Evolutionary conservation across 2,797 vertebrate genomes (phyloP), one percentile per base, ranked within the genome.

Genomic region (Crenuchus spilurus): DNA sequence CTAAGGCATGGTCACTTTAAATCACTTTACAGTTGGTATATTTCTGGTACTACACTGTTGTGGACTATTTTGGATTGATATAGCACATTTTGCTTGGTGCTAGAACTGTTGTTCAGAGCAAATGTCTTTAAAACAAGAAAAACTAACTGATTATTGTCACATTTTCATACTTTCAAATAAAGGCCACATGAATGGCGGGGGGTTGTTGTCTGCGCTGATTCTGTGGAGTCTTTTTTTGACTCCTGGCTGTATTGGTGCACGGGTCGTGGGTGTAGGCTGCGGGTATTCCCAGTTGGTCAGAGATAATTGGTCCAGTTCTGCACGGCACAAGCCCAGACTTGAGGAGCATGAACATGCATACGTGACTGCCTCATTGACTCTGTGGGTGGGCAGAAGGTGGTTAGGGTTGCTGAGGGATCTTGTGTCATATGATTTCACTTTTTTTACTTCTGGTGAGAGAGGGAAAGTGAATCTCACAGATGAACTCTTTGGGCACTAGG

Each of bases 241-340:
- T 66, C 65, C 30, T 37, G 52, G 69, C 66, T 64, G 41, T 37
- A 65, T 24, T 66, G 51, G 68, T 74, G 74, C 28, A 70, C 51
- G 71, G 71, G 71, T 77, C 57, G 11, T 70, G 64, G 58, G 58
- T 41, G 60, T 72, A 75, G 44, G 69, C 39, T 33, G 48, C 62
- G 41, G 72, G 63, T 77, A 90, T 90, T 88, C 90, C 88, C 90
- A 88, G 86, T 73, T 86, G 87, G 75, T 51, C 68, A 39, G 79
- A 87, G 85, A 80, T 92, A 92, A 93, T 91, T 92, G 90, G 90
- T 49, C 64, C 72, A 60, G 77, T 70, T 70, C 68, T 48, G 46
- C 28, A 26, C 14, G 57, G 13, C 75, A 67, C 91, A 92, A 85
- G 92, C 78, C 90, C 68, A 33, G 91, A 86, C 91, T 92, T 92